Evolutionary conservation across 2,113 vertebrate genomes (phyloP).

Genomic region (Salvelinus alpinus): DNA sequence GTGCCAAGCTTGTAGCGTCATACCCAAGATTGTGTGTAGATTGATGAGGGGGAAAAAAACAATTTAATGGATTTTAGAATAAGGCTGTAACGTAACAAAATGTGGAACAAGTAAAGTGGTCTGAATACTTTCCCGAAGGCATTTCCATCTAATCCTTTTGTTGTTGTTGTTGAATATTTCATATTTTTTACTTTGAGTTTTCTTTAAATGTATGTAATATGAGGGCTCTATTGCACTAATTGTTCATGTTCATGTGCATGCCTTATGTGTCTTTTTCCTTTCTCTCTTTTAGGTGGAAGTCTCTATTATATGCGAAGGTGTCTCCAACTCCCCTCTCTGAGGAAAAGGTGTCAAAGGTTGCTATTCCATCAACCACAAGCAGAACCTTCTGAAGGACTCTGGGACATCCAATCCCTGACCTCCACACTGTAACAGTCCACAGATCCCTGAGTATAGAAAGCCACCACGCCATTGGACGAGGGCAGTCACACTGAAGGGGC

Average conservation of each 20-base stretch:
- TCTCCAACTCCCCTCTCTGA: slow-evolving; percentile 20
- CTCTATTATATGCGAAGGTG: neutral
- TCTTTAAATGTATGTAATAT: too few species aligned
- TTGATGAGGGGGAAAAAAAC: too few species aligned
- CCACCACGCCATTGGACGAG: slow-evolving; percentile 73
- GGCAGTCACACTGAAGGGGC: slow-evolving; percentile 83
- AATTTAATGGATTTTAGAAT: too few species aligned
- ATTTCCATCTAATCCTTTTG: too few species aligned
- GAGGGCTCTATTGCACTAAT: too few species aligned
- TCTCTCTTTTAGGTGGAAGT: slow-evolving; percentile 49
- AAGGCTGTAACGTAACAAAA: too few species aligned
- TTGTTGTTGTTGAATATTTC: too few species aligned
- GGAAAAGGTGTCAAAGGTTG: slow-evolving; percentile 13
- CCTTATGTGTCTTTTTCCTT: slow-evolving; percentile 15
- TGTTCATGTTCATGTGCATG: neutral
- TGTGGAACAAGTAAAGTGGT: too few species aligned
- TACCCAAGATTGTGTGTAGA: too few species aligned
- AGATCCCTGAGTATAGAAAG: slow-evolving; percentile 77
- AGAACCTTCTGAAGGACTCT: neutral
- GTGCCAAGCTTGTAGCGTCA: too few species aligned
- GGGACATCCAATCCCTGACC: slow-evolving; percentile 75
- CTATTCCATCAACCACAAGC: neutral
- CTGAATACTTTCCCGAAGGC: too few species aligned
- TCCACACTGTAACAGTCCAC: slow-evolving; percentile 81
- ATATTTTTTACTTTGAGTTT: too few species aligned